Base-by-base conservation (phyloP, 1,140 invertebrate species). In the Ylistrum balloti region DNA sequence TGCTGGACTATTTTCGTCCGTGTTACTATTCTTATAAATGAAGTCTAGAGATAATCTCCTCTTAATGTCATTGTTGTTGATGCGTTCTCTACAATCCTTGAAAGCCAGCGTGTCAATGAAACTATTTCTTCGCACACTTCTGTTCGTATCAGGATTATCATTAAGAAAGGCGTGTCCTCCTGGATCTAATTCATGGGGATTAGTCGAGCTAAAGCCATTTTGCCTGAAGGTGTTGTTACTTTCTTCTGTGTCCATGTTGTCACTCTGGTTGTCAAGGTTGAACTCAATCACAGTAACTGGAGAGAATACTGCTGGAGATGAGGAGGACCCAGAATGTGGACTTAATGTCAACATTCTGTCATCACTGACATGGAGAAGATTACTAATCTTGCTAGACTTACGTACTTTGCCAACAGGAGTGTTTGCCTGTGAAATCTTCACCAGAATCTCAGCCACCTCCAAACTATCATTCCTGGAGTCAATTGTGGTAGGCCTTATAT, bases 201-300 rank as follows among this genome's bases (percentile, higher is more conserved):
- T 28, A 5, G 56, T n/a, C 0, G 56, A 74, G 17, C 56, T 28
- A 74, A 74, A 74, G 9, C 56, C n/a, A 28, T 74, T 74, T 17
- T 74, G 56, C 2, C 28, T 74, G 56, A 74, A 74, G 32, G 17
- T 38, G 74, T 33, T 22, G 22, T 32, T 90, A n/a, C 86, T 88
- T 41, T 93, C 93, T n/a, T 94, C 95, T 15, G 91, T 91, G 33
- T 95, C 95, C 13, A 95, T 86, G 85, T 93, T 94, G 88, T 95
- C 95, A 87, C 94, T 94, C 86, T 93, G 93, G 90, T 95, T 95
- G 89, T 95, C 95, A 9, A 95, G 88, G 33, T 93, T 91, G 0
- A 95, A 93, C 85, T 95, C 95, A 28, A 95, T 95, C 15, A 95
- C 95, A 13, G 95, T 95, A 0, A 95, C 91, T 22, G 95, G 95